These are phyloP conservation scores for Dissostichus mawsoni DNA, from an alignment of 2,113 vertebrate genomes.

Conservation along the genomic window DNA sequence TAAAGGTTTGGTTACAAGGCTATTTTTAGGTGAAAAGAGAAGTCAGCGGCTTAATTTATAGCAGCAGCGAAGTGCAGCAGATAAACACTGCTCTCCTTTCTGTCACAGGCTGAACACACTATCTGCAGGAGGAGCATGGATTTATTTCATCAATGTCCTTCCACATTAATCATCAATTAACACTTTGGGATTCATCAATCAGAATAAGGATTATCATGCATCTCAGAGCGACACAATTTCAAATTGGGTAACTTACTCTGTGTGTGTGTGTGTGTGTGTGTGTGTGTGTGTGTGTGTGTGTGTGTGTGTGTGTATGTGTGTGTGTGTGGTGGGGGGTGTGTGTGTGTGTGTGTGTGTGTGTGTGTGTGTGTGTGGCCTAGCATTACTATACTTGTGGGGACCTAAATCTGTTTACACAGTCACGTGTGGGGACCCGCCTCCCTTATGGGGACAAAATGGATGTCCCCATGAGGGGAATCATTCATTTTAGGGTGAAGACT, in stretches of 20 bases:
- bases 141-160: background rate
- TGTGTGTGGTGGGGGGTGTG: slow-evolving; percentile 25
- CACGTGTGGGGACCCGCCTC: no score
- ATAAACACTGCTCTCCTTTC: slow-evolving; percentile 6
- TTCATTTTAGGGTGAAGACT: no score
- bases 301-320: background rate
- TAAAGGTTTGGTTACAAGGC: background rate
- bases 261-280: slow-evolving; percentile 25
- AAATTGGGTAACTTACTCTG: slow-evolving; percentile 49
- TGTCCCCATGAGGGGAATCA: no score
- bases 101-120: background rate
- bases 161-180: background rate
- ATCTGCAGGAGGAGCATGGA: background rate
- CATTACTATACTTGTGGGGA: no score
- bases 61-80: background rate
- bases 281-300: background rate
- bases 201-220: slow-evolving; percentile 6
- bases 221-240: slow-evolving; percentile 12
- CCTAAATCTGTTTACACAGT: no score
- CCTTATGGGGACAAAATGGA: no score
- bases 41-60: background rate
- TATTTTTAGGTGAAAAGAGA: slow-evolving; percentile 20
- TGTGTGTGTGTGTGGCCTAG: no score
- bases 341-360: background rate
- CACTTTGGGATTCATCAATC: slow-evolving; percentile 18